phyloP scores from a whole-genome alignment of 2,888 invertebrate genomes.

The Elmis aenea region DNA sequence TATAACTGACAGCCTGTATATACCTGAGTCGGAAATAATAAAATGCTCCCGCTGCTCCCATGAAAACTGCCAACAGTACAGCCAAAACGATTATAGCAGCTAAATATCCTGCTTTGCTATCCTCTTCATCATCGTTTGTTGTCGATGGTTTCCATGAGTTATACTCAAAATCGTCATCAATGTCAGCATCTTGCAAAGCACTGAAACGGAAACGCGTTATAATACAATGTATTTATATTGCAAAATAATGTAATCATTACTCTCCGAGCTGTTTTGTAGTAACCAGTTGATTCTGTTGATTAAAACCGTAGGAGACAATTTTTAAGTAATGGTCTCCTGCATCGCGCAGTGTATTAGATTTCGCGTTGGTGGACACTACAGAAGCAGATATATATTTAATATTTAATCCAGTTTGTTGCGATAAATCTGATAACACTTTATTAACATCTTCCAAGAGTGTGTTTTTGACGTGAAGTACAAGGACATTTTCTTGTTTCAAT shows the following conservation, averaged over 20 bases:
- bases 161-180: neutral
- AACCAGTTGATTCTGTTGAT: constrained; percentile 14
- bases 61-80: constrained; percentile 29
- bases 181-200: neutral
- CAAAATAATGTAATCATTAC: too few relatives aligned
- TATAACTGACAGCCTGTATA: too few relatives aligned
- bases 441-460: constrained; percentile 47
- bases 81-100: constrained; percentile 36
- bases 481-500: constrained; percentile 45
- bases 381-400: constrained; percentile 46
- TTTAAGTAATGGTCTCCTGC: constrained; percentile 18
- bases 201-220: too few relatives aligned
- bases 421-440: constrained; percentile 39
- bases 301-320: constrained; percentile 27
- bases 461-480: constrained; percentile 45
- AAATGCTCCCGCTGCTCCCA: constrained; percentile 32
- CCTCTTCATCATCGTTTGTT: neutral
- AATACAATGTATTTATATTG: too few relatives aligned
- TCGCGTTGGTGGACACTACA: constrained; percentile 36
- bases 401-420: constrained; percentile 43
- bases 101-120: constrained; percentile 27
- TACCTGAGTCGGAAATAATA: constrained; percentile 36
- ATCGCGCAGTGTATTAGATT: constrained; percentile 7
- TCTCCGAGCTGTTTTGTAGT: constrained; percentile 17
- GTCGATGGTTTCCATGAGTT: constrained; percentile 1